Conservation (phyloP, 2,888 invertebrate genomes). For the Drosophila dives region DNA sequence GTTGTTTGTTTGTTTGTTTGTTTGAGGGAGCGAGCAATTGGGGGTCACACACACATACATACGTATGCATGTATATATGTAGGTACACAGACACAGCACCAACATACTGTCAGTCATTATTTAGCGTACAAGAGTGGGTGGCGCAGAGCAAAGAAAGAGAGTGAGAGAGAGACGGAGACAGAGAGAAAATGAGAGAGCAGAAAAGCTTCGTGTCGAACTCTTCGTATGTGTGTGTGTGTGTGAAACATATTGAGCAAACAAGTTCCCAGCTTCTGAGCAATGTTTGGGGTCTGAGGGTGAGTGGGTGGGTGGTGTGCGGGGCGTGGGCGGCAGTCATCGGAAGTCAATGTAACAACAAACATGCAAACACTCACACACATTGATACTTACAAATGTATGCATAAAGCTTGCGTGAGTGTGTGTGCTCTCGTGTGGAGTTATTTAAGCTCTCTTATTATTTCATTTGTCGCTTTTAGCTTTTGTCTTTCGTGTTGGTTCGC, state of each 20-base stretch:
- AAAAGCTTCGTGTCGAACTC: conserved; percentile 69
- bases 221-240: conserved; percentile 58
- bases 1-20: conserved; percentile 64
- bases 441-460: conserved; percentile 81
- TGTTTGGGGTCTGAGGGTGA: conserved; percentile 41
- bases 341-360: conserved; percentile 82
- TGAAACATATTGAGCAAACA: conserved; percentile 83
- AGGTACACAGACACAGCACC: conserved; percentile 52
- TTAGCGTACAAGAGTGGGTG: conserved; percentile 68
- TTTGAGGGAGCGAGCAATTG: conserved; percentile 79
- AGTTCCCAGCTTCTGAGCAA: conserved; percentile 81
- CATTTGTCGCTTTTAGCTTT: conserved; percentile 82
- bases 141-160: conserved; percentile 20
- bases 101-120: conserved; percentile 80
- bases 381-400: conserved; percentile 23
- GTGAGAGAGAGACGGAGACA: neutral
- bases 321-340: conserved; percentile 73
- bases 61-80: neutral
- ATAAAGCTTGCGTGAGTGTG: conserved; percentile 18
- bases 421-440: conserved; percentile 78
- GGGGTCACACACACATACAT: conserved; percentile 66
- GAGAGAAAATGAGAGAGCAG: conserved; percentile 21
- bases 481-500: conserved; percentile 78
- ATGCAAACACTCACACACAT: conserved; percentile 69
- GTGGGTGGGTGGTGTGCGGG: conserved; percentile 29